Percentiles rank a stretch among this genome's conserved stretches.
Conservation (phyloP, 2,888 invertebrate species). For the Vandiemenella viatica region DNA sequence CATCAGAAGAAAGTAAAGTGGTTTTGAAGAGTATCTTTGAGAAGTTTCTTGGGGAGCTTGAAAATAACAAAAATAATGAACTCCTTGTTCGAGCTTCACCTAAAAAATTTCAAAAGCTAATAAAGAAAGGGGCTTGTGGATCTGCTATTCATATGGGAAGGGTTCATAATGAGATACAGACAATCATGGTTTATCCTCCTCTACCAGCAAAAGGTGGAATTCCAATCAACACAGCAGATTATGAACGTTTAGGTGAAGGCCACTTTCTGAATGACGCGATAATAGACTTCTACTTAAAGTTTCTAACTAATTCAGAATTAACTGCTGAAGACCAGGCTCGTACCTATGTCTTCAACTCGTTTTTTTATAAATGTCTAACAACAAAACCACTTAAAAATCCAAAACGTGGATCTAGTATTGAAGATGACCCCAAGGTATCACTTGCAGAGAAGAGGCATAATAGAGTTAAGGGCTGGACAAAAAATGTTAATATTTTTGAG, state of each 20-base stretch:
- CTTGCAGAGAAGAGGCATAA: slow-evolving; percentile 75
- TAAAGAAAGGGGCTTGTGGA: no score
- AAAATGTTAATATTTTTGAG: slow-evolving; percentile 86
- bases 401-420: slow-evolving; percentile 41
- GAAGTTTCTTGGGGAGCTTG: slow-evolving; percentile 42
- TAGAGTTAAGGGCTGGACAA: slow-evolving; percentile 91
- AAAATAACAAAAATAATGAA: slow-evolving; percentile 57
- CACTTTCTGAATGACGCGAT: slow-evolving; percentile 95
- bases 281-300: slow-evolving; percentile 92
- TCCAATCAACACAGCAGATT: slow-evolving; percentile 86
- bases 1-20: slow-evolving; percentile 48
- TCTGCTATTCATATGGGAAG: no score
- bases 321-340: slow-evolving; percentile 55
- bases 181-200: slow-evolving; percentile 61
- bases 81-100: slow-evolving; percentile 63
- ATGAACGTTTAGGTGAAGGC: slow-evolving; percentile 76
- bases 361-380: slow-evolving; percentile 88
- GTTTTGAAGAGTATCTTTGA: slow-evolving; percentile 48
- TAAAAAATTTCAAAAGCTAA: slow-evolving; percentile 32
- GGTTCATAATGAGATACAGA: no score
- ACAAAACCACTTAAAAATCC: slow-evolving; percentile 58
- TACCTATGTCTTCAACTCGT: slow-evolving; percentile 90
- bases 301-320: slow-evolving; percentile 57
- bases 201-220: slow-evolving; percentile 79
- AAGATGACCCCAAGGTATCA: slow-evolving; percentile 48